A percentile compares a stretch with the other conserved stretches of the same genome.
phyloP scores from a whole-genome alignment of 2,888 invertebrate species.

The Piscicola geometra region DNA sequence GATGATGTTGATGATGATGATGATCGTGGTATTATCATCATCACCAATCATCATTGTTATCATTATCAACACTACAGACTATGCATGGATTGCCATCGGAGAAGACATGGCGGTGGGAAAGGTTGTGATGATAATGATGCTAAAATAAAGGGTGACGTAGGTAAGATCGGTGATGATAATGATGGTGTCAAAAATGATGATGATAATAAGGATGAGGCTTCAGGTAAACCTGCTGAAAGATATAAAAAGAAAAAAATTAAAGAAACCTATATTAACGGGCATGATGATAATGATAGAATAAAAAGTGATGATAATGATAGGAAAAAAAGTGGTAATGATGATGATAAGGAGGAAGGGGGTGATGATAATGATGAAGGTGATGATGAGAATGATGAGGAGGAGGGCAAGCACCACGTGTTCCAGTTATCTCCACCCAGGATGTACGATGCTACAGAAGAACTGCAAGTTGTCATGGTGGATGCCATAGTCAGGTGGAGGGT shows the following conservation, averaged over 20 bases:
- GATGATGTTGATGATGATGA: not conserved
- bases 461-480: slow-evolving; percentile 87
- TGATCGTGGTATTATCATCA: not conserved
- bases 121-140: not conserved
- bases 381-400: slow-evolving; percentile 21
- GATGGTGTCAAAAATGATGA: not conserved
- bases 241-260: not conserved
- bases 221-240: not conserved
- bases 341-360: not conserved
- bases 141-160: not conserved
- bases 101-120: too few relatives aligned
- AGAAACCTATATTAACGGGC: not conserved
- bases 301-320: not conserved
- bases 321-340: not conserved
- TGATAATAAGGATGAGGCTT: not conserved
- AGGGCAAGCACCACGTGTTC: slow-evolving; percentile 69
- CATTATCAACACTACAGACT: slow-evolving; percentile 17
- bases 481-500: slow-evolving; percentile 78
- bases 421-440: slow-evolving; percentile 80
- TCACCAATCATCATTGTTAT: too few relatives aligned
- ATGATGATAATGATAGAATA: not conserved
- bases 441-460: slow-evolving; percentile 82
- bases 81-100: slow-evolving; percentile 19
- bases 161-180: not conserved
- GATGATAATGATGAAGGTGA: not conserved